Evolutionary conservation across 37 sponge, comb jelly and placozoan species (phyloP).

Genomic region (Axinella damicornis): DNA sequence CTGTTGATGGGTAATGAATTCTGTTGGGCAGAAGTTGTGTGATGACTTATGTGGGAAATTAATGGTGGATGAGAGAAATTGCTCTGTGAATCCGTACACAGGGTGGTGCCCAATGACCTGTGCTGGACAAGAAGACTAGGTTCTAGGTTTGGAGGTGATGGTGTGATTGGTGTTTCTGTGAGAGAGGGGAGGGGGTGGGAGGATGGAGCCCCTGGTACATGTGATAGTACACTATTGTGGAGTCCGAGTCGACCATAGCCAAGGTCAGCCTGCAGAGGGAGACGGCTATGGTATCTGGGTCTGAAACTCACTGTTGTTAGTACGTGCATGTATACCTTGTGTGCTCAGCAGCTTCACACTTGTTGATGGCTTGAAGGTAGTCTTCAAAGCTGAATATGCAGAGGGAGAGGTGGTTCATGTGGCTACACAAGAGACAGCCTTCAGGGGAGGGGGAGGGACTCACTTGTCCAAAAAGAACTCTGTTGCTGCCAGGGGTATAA

Average conservation of each 20-base stretch:
- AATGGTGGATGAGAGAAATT: too few species aligned
- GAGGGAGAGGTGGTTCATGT: neutral
- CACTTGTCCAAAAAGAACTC: conserved; percentile 10
- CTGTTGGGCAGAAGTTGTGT: too few species aligned
- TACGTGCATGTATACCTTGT: too few species aligned
- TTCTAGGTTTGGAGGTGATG: neutral
- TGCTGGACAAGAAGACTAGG: neutral
- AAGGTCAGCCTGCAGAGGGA: conserved; percentile 25
- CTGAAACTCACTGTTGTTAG: too few species aligned
- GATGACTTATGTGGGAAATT: too few species aligned
- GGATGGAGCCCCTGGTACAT: conserved; percentile 21
- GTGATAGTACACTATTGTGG: conserved; percentile 53
- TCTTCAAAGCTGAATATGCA: neutral
- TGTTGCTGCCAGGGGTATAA: conserved; percentile 29
- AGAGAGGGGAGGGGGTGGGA: conserved; percentile 3
- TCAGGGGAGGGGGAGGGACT: neutral
- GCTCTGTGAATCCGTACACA: too few species aligned
- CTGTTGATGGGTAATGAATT: too few species aligned
- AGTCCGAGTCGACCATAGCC: conserved; percentile 53
- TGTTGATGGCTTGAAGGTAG: neutral
- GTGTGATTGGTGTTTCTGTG: conserved; percentile 1
- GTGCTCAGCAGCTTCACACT: too few species aligned
- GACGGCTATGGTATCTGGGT: neutral
- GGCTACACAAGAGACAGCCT: neutral
- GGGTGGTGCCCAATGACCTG: too few species aligned